Base-by-base conservation (phyloP, 1,140 invertebrate genomes). In the Caenorhabditis briggsae region DNA sequence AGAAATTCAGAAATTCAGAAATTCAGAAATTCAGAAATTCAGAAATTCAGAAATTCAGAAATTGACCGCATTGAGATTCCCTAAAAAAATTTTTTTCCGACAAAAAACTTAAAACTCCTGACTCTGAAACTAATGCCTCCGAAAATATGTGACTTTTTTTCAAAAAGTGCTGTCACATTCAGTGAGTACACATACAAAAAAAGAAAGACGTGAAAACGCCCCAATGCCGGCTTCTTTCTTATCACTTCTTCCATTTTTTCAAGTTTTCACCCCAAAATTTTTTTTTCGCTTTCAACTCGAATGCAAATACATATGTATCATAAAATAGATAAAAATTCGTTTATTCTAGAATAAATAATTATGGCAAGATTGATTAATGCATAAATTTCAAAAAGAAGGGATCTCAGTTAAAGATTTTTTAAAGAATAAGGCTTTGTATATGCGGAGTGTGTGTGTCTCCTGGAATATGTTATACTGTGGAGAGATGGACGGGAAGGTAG, bases 281-380 rank as follows among this genome's bases (percentile, higher is more conserved):
- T 41, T 33, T 33, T 33, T 3, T 33, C 33, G 33, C 3, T 33
- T 33, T 33, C 33, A 33, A 33, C 33, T 78, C 46, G 16, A 78
- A 20, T 23, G 70, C 70, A 78, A 78, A 50, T 46, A 50, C 18
- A 46, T 0, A 61, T n/a, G 5, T n/a, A n/a, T 23, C 11, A 61
- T 8, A 46, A 2, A 18, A 25, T 78, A 78, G 46, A 41, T 78
- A 78, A 20, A 78, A 78, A 78, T 78, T n/a, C 46, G 70, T 78
- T 78, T 78, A 78, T 78, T 78, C 46, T 25, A 46, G 70, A 78
- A 78, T 78, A 78, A 78, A 78, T 78, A 78, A 20, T 78, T 48
- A 78, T 50, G 70, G 70, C 70, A 78, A 78, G 70, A 78, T 33
- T 50, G 70, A 78, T 78, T 53, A 78, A 78, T 78, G 70, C 46